A percentile compares a stretch with the other conserved stretches of the same genome.
Evolutionary conservation across 2,888 invertebrate genomes (phyloP).

Genomic region (Eumerus sabulonum): DNA sequence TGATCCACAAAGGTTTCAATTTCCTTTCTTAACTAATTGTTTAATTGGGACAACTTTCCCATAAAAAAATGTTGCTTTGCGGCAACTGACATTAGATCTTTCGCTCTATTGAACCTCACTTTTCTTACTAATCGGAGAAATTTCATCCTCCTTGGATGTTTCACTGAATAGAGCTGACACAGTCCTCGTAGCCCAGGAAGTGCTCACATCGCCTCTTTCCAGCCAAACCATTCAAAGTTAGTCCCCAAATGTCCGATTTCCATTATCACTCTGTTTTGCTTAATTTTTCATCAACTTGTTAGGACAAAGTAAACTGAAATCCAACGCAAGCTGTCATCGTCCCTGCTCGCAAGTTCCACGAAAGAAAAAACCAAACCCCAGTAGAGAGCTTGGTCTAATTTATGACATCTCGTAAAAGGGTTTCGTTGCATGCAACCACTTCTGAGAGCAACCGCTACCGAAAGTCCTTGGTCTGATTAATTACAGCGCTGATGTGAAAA

Average conservation of each 20-base stretch:
- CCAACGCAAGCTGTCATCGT: not conserved
- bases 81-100: too few relatives aligned
- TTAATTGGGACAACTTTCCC: too few relatives aligned
- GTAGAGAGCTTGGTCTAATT: conserved; percentile 47
- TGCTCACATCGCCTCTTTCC: too few relatives aligned
- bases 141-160: too few relatives aligned
- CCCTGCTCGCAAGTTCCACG: not conserved
- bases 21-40: too few relatives aligned
- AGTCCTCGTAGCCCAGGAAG: too few relatives aligned
- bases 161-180: too few relatives aligned
- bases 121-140: too few relatives aligned
- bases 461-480: conserved; percentile 54
- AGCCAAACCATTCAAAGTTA: not conserved
- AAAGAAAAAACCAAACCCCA: conserved; percentile 19
- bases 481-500: conserved; percentile 57
- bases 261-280: conserved; percentile 38
- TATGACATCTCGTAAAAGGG: conserved; percentile 62
- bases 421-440: conserved; percentile 56
- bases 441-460: conserved; percentile 18
- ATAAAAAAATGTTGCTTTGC: too few relatives aligned
- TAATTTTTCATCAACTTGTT: conserved; percentile 49
- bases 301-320: conserved; percentile 5
- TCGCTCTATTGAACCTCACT: too few relatives aligned
- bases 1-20: too few relatives aligned
- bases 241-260: conserved; percentile 3